phyloP scores from a whole-genome alignment of 2,888 invertebrate species.

The Mesochorus sp. region DNA sequence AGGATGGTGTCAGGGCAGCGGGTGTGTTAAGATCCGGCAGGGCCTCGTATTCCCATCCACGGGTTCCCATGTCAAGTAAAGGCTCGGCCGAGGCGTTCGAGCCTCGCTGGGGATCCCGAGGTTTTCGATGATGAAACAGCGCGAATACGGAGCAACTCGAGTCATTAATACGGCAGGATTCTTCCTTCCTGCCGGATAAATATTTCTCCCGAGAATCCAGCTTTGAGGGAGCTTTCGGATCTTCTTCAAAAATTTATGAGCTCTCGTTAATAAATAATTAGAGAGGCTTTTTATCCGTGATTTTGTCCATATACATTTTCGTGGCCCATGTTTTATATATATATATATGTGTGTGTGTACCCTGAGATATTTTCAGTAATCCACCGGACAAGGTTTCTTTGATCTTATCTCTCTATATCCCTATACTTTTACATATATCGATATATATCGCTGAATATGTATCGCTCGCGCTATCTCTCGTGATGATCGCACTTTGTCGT shows the following conservation, averaged over 20 bases:
- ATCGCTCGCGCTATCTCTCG: slow-evolving; percentile 2
- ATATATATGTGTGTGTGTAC: no score
- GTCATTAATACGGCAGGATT: slow-evolving; percentile 49
- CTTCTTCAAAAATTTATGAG: no score
- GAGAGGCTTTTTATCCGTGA: background rate
- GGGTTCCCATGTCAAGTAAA: slow-evolving; percentile 82
- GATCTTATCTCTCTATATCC: slow-evolving; percentile 25
- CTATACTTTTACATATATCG: slow-evolving; percentile 11
- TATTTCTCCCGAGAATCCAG: slow-evolving; percentile 51
- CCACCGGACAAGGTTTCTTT: slow-evolving; percentile 17
- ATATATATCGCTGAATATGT: no score
- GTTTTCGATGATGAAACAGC: slow-evolving; percentile 69
- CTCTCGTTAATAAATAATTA: no score
- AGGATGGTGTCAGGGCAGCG: slow-evolving; percentile 75
- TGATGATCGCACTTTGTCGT: slow-evolving; percentile 44
- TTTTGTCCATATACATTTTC: no score
- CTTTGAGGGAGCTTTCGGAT: slow-evolving; percentile 13
- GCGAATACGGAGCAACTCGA: slow-evolving; percentile 74
- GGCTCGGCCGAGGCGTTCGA: slow-evolving; percentile 76
- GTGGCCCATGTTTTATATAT: no score
- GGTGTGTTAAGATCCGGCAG: slow-evolving; percentile 77
- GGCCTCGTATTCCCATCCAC: slow-evolving; percentile 80
- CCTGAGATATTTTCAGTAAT: slow-evolving; percentile 1
- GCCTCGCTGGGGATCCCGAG: slow-evolving; percentile 74
- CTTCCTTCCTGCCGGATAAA: slow-evolving; percentile 26